Base-by-base conservation (phyloP, 2,888 invertebrate genomes). In the Sinotaia quadrata region DNA sequence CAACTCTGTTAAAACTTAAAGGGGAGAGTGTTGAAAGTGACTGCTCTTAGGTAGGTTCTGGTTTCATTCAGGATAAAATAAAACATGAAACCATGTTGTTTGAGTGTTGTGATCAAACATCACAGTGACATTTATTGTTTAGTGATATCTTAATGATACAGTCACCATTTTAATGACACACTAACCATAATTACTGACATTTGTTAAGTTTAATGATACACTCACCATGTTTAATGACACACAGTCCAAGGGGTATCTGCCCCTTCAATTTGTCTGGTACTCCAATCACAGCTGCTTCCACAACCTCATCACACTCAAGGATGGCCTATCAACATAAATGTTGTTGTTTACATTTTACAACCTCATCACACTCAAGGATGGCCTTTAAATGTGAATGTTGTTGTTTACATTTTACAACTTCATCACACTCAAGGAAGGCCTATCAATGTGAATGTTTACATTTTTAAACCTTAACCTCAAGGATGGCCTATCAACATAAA, bases 181-280 rank as follows among this genome's bases (percentile, higher is more conserved):
- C n/a, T n/a, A n/a, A n/a, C n/a, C n/a, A n/a, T n/a, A n/a, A n/a
- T n/a, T n/a, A n/a, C n/a, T n/a, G n/a, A n/a, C n/a, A n/a, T n/a
- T n/a, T n/a, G n/a, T n/a, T n/a, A n/a, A n/a, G n/a, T n/a, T n/a
- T n/a, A n/a, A n/a, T n/a, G n/a, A n/a, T n/a, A 47, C 15, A 91
- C 91, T 77, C 65, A 87, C 87, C 84, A 60, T 92, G 92, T 81
- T 92, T 92, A 85, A 93, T 91, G 2, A 96, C 93, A 83, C 94
- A 96, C 0, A 97, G 89, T 75, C 96, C 97, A 2, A 96, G 89
- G 0, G 97, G 97, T 24, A 96, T 92, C 85, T 96, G 94, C 24
- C 96, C 97, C 85, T 97, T 97, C 0, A 95, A 94, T 0, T 91
- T 87, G 84, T 97, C 97, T 0, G 95, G 95, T 0, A 96, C 94